A percentile compares a stretch with the other conserved stretches of the same genome.
Conservation (phyloP, 2,888 invertebrate species). For the Sceliomorpha sp. region DNA sequence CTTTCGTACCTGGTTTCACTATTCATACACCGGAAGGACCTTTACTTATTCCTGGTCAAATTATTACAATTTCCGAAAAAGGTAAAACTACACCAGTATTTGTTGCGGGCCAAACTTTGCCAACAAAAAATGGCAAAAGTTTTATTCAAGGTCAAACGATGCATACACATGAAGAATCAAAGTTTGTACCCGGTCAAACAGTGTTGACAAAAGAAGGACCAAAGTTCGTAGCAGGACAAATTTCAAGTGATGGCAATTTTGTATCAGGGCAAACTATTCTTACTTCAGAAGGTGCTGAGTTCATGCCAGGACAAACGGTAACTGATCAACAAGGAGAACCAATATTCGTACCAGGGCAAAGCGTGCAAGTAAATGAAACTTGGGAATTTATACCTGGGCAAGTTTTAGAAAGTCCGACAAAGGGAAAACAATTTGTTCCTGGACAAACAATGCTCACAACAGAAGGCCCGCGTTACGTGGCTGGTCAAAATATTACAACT, state of each 20-base stretch:
- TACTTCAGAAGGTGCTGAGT: constrained; percentile 80
- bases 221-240: constrained; percentile 84
- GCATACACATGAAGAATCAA: constrained; percentile 82
- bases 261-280: constrained; percentile 75
- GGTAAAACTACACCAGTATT: constrained; percentile 83
- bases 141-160: constrained; percentile 86
- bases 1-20: constrained; percentile 88
- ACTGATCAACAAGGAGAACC: constrained; percentile 83
- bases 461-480: constrained; percentile 84
- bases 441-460: constrained; percentile 85
- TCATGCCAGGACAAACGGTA: constrained; percentile 85
- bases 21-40: constrained; percentile 86
- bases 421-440: constrained; percentile 83
- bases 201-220: constrained; percentile 84
- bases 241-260: constrained; percentile 79
- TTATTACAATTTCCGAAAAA: constrained; percentile 82
- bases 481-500: constrained; percentile 83
- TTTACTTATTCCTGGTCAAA: constrained; percentile 87
- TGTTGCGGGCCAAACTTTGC: constrained; percentile 86
- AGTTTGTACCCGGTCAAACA: constrained; percentile 85
- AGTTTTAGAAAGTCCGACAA: constrained; percentile 82
- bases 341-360: constrained; percentile 85
- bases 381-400: constrained; percentile 87
- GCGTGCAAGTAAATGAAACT: constrained; percentile 81
- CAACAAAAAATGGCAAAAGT: constrained; percentile 81